phyloP scores from a whole-genome alignment of 2,113 vertebrate species.

The Chitala chitala region DNA sequence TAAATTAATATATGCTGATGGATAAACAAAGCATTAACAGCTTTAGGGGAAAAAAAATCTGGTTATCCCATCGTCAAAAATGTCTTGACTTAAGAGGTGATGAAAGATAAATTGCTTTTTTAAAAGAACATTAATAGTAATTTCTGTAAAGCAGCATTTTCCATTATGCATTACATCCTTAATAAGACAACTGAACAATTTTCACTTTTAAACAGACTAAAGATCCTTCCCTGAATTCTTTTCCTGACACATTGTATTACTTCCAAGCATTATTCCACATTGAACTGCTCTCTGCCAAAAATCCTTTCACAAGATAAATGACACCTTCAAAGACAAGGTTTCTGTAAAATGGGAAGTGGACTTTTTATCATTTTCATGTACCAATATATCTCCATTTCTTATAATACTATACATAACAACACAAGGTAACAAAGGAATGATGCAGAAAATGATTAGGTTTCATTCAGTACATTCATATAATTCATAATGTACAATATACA shows the following conservation, averaged over 20 bases:
- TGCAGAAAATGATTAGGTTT: constrained; percentile 43
- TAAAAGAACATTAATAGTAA: not conserved
- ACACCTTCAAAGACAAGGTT: constrained; percentile 12
- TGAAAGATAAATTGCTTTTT: no score
- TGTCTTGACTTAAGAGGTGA: no score
- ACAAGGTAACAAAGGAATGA: constrained; percentile 38
- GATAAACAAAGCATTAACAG: no score
- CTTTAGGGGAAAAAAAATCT: no score
- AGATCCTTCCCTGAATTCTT: no score
- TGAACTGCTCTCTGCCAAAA: not conserved
- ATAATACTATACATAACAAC: constrained; percentile 54
- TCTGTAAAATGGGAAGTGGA: constrained; percentile 38
- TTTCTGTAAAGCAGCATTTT: not conserved
- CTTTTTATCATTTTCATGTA: constrained; percentile 64
- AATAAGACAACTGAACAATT: no score
- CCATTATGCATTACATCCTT: no score
- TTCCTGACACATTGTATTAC: not conserved
- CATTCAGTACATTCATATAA: constrained; percentile 56
- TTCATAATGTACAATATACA: constrained; percentile 51
- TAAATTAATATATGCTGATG: no score
- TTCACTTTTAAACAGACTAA: no score
- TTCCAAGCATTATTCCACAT: not conserved
- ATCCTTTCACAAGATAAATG: not conserved
- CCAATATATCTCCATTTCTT: constrained; percentile 61
- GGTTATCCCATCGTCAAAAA: no score